These are phyloP conservation scores for Macropodus opercularis DNA, from an alignment of 2,797 vertebrate genomes.

Conservation along the genomic window DNA sequence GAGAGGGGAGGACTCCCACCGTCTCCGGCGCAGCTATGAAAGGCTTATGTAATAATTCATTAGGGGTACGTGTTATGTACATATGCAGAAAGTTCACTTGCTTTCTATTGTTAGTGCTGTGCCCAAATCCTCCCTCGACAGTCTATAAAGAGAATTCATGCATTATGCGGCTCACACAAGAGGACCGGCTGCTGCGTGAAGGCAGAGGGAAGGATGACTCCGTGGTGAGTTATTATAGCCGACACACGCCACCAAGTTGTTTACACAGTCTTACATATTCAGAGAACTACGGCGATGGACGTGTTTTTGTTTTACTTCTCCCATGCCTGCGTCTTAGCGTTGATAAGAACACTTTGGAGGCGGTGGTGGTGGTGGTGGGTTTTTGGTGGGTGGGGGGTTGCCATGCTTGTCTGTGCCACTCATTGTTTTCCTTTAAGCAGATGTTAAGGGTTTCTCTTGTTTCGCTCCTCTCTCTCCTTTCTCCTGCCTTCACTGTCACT, in stretches of 20 bases:
- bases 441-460: conserved; percentile 43
- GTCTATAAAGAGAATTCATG: conserved; percentile 62
- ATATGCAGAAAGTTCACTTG: conserved; percentile 41
- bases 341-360: conserved; percentile 62
- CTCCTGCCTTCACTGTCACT: conserved; percentile 15
- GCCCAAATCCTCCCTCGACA: conserved; percentile 51
- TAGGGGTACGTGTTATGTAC: conserved; percentile 49
- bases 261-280: conserved; percentile 52
- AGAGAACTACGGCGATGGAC: conserved; percentile 36
- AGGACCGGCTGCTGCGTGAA: conserved; percentile 39
- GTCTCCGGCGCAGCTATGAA: conserved; percentile 38
- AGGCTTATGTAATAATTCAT: conserved; percentile 64
- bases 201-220: conserved; percentile 39
- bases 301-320: conserved; percentile 18
- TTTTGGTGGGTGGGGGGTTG: conserved; percentile 47
- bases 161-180: conserved; percentile 66
- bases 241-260: conserved; percentile 33
- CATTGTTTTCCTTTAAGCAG: conserved; percentile 63
- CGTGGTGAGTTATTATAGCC: conserved; percentile 49
- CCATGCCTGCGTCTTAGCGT: conserved; percentile 40
- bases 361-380: too few species aligned
- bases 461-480: conserved; percentile 21
- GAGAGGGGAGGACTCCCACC: conserved; percentile 13
- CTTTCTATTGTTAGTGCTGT: conserved; percentile 48
- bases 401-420: conserved; percentile 33